Evolutionary conservation across 2,113 vertebrate species (phyloP), one percentile per base, ranked within the genome.

Genomic region (Miniopterus natalensis): DNA sequence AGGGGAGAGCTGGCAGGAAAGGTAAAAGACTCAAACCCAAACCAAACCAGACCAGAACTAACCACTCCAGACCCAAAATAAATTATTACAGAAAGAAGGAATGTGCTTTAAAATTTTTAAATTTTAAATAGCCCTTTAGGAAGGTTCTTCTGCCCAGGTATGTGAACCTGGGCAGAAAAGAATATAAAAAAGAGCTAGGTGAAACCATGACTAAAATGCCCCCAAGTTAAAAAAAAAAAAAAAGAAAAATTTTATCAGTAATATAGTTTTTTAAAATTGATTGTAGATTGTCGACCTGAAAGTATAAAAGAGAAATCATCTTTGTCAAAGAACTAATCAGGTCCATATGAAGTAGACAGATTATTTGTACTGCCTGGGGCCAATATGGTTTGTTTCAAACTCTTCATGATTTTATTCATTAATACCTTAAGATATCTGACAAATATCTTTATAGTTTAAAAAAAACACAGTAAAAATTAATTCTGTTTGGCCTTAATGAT

Each of bases 271-370:
- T 29, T 63, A 21, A 40, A 42, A 42, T 53, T 66, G 47, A 71
- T 88, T 73, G n/a, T 78, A 36, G 27, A 63, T 57, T 74, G 23
- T 78, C 57, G 78, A 5, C 51, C n/a, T 73, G 59, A 90, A 89
- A 78, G 14, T n/a, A 92, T 73, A 15, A 59, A 90, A 96, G 80
- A 78, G 68, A 84, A 66, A 45, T 13, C 25, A 87, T 87, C 31
- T 74, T 78, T 66, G 31, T 73, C 42, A 57, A 51, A 75, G 65
- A 80, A 31, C 18, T 89, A 36, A 42, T n/a, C 9, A 17, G 31
- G 18, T 68, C 29, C 61, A 36, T 83, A 11, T 59, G 47, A 65
- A 61, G 29, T 36, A 81, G 40, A 63, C 12, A 10, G 59, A 42
- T 73, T 51, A 29, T 84, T 84, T 61, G 31, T 49, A 42, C 7